These are phyloP conservation scores for Spisula subtruncata DNA, from an alignment of 2,888 invertebrate species.

Conservation along the genomic window DNA sequence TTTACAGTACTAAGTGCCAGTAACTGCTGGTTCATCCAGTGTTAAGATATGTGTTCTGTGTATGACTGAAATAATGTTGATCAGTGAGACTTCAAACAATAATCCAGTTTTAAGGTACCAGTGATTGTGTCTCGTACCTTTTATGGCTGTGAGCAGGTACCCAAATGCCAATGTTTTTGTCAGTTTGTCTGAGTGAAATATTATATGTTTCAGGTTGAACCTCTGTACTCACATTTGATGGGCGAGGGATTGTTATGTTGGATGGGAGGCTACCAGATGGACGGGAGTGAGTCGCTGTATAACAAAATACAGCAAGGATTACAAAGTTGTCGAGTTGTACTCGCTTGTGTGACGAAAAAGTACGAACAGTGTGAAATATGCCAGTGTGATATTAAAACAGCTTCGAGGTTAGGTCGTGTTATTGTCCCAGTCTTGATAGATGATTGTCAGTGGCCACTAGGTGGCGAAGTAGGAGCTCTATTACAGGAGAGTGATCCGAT, in stretches of 20 bases:
- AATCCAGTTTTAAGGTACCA: no score
- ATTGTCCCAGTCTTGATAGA: slow-evolving; percentile 61
- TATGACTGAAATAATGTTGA: no score
- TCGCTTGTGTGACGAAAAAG: slow-evolving; percentile 68
- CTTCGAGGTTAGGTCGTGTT: slow-evolving; percentile 57
- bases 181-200: no score
- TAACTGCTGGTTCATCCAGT: no score
- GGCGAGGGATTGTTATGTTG: slow-evolving; percentile 81
- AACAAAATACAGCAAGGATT: slow-evolving; percentile 84
- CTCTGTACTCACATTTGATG: slow-evolving; percentile 79
- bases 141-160: no score
- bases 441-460: slow-evolving; percentile 56
- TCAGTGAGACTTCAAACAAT: background rate
- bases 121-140: no score
- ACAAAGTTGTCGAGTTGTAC: slow-evolving; percentile 76
- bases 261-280: slow-evolving; percentile 86
- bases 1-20: no score
- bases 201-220: slow-evolving; percentile 60
- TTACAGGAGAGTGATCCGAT: slow-evolving; percentile 19
- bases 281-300: slow-evolving; percentile 85
- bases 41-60: no score
- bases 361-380: slow-evolving; percentile 56
- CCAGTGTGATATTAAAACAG: slow-evolving; percentile 61
- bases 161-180: no score
- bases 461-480: slow-evolving; percentile 49